phyloP scores from a whole-genome alignment of 2,797 vertebrate genomes.

The Sylvia borin region DNA sequence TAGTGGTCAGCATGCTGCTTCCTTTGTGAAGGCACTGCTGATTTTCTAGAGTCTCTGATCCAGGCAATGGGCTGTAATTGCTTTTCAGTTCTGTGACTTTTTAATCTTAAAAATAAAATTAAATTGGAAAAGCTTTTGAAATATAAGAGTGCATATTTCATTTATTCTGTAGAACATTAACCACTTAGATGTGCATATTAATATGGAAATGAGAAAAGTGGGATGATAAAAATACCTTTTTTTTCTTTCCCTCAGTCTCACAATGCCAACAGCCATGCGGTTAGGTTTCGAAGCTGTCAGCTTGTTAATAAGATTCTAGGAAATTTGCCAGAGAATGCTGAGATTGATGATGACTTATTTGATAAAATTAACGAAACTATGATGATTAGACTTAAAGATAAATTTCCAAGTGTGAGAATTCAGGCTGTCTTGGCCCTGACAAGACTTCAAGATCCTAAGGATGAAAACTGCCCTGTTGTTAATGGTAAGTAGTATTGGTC shows the following conservation, averaged over 20 bases:
- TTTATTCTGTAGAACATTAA: not conserved
- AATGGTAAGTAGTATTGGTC: slow-evolving; percentile 76
- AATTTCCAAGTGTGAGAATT: slow-evolving; percentile 93
- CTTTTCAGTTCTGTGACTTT: not conserved
- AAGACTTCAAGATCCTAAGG: slow-evolving; percentile 91
- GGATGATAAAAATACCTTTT: not conserved
- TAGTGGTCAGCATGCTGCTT: not conserved
- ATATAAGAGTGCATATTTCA: not conserved
- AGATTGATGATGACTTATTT: slow-evolving; percentile 93
- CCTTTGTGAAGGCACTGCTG: not conserved
- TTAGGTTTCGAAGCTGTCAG: slow-evolving; percentile 92
- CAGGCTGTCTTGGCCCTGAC: slow-evolving; percentile 93
- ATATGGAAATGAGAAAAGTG: not conserved
- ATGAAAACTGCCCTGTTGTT: slow-evolving; percentile 88
- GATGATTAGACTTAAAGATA: slow-evolving; percentile 91
- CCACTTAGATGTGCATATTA: not conserved
- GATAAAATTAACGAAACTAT: slow-evolving; percentile 92
- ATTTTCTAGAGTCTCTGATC: not conserved
- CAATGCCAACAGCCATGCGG: slow-evolving; percentile 86
- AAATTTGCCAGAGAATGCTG: slow-evolving; percentile 92
- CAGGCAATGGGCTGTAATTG: not conserved
- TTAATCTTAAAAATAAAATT: not conserved
- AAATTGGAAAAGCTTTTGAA: not conserved
- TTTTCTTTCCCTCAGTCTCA: slow-evolving; percentile 80
- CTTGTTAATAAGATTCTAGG: slow-evolving; percentile 93